Evolutionary conservation across 2,113 vertebrate species (phyloP), one percentile per base, ranked within the genome.

Genomic region (Hyla sarda): DNA sequence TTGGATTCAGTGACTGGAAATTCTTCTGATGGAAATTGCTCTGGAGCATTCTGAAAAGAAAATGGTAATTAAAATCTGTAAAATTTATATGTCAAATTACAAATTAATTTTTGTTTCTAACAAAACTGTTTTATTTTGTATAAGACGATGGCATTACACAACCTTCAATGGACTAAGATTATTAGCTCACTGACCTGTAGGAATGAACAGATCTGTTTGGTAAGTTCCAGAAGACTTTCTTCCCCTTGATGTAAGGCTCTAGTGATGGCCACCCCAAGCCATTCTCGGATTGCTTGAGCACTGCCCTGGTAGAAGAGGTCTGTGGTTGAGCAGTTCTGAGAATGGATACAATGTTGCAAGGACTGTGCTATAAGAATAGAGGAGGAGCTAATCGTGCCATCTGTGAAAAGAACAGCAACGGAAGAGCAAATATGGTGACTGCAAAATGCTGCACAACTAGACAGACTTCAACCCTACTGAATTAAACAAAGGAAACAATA

Each of bases 281-380:
- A 99, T 89, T 99, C 98, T 16, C 96, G 92, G 90, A 99, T 95
- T 5, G 94, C 93, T 80, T 96, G 96, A 9, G 96, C 95, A 60
- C 94, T 97, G 82, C 98, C 97, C 92, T 99, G 98, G 92, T 98
- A 99, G 92, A 99, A 99, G 32, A 99, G 95, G 77, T 98, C 97
- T 0, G 97, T 98, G 89, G 97, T 96, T 0, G 98, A 98, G 89
- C 97, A 98, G 93, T 93, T 98, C 92, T 98, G 96, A 76, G 96
- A 95, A 80, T 96, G 96, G 67, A 97, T 89, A 82, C 97, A 97
- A 86, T 99, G 96, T 71, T 98, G 97, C 89, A 98, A 88, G 1
- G 98, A 99, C 93, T 99, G 98, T 2, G 97, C 96, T 92, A 98
- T 85, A 2, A 99, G 95, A 89, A 99, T 96, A 4, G 96, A 98